Base-by-base conservation (phyloP, 2,888 invertebrate genomes). In the Molorchus minor region DNA sequence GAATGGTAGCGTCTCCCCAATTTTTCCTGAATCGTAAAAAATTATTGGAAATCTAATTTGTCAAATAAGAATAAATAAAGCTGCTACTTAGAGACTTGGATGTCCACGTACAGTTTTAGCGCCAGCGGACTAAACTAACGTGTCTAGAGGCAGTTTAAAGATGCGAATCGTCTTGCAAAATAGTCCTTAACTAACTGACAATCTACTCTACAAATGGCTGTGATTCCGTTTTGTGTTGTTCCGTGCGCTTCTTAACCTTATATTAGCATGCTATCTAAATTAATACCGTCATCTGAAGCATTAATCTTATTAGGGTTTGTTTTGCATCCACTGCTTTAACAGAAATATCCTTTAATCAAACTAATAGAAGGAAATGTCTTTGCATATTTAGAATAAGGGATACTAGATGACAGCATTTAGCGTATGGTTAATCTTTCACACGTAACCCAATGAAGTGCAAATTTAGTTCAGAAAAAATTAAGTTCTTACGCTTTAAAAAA, bases 121-220 rank as follows among this genome's bases (percentile, higher is more conserved):
- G n/a, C 33, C 10, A 10, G 25, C 17, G 17, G 25, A 38, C 29
- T 38, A 17, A 5, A 40, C 17, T 41, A 29, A 51, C 43, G 52
- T 57, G 51, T 52, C 46, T 52, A 44, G 45, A 52, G 43, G 51
- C 19, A 38, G 51, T 57, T 57, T 51, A 52, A 15, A 51, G 57
- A 52, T 57, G 58, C 35, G 58, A 58, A 58, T 62, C 55, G 56
- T n/a, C 60, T 56, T 55, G 51, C 55, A 47, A 62, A 61, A 58
- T 60, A 62, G 47, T 61, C 52, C 69, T 67, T 65, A 71, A 62
- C 69, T 51, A 68, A 68, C 67, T 66, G 66, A 62, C 70, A 70
- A 71, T 70, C 68, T 61, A 62, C 52, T 65, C 67, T 61, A 64
- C 62, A 68, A 69, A 71, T 68, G 64, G 66, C 62, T 69, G 69